Conservation (phyloP, 2,888 invertebrate genomes). For the Hofmannophila pseudospretella region DNA sequence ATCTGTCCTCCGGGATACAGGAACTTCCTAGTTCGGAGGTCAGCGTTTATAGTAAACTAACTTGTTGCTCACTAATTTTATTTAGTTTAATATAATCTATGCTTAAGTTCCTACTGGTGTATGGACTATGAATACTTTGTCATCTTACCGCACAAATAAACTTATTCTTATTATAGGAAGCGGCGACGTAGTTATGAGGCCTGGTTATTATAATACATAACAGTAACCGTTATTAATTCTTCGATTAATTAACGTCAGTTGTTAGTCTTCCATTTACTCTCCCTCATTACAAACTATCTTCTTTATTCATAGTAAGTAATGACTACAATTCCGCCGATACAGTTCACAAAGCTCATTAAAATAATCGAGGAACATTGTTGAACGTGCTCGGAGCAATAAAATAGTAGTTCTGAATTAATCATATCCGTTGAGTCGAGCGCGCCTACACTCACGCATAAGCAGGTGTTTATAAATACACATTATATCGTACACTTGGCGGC, state of each 20-base stretch:
- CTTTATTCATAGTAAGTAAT: slow-evolving; percentile 22
- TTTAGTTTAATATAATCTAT: too few relatives aligned
- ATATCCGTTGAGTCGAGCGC: slow-evolving; percentile 40
- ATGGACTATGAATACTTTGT: too few relatives aligned
- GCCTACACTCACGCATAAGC: slow-evolving; percentile 45
- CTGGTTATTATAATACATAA: too few relatives aligned
- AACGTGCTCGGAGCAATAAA: slow-evolving; percentile 43
- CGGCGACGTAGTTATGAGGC: too few relatives aligned
- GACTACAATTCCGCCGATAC: slow-evolving; percentile 20
- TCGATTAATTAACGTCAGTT: slow-evolving; percentile 18
- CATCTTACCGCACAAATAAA: too few relatives aligned
- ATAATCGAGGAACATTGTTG: slow-evolving; percentile 19
- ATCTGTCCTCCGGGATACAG: too few relatives aligned
- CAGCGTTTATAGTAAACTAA: too few relatives aligned
- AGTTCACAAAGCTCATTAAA: slow-evolving; percentile 24
- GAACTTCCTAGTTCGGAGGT: too few relatives aligned
- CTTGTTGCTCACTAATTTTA: too few relatives aligned
- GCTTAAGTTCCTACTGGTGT: too few relatives aligned
- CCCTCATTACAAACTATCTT: slow-evolving; percentile 10
- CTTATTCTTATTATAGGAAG: too few relatives aligned
- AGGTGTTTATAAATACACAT: slow-evolving; percentile 57
- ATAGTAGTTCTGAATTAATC: slow-evolving; percentile 50
- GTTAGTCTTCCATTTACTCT: slow-evolving; percentile 15
- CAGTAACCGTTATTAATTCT: too few relatives aligned
- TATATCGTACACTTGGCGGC: slow-evolving; percentile 45